Base-by-base conservation (phyloP, 2,888 invertebrate genomes). In the Emmelina monodactyla region DNA sequence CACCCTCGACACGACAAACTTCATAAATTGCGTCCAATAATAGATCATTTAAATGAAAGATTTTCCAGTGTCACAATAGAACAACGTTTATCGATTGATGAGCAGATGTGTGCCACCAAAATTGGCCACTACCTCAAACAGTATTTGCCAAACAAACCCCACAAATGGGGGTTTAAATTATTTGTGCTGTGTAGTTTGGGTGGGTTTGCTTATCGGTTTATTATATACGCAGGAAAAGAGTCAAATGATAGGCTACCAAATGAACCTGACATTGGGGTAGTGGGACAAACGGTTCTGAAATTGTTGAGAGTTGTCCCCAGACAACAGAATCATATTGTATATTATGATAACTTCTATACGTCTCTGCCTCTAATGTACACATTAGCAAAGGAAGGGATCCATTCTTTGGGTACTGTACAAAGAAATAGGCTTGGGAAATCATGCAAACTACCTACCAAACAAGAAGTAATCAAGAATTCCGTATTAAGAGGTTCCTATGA, bases 351-450 rank as follows among this genome's bases (percentile, higher is more conserved):
- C 32, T 37, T 14, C 29, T 34, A 37, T 16, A 32, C 37, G 10
- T 31, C 34, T 28, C 25, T 34, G 13, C 34, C 34, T 14, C 28
- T 37, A 31, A 16, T 34, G 25, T 28, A 31, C 19, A n/a, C 10
- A n/a, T 22, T 37, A 3, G 28, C 31, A 9, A 37, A 33, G 6
- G 10, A 28, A 28, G 28, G 28, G 5, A 28, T 28, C 4, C 11
- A 52, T 46, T 50, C 47, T 45, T 46, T 53, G 41, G 53, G 52
- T 37, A 55, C 51, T 41, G 50, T 58, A 28, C 14, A 3, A 15
- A 28, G 34, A 28, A 2, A 34, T 28, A 11, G 16, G 12, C 16
- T 28, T 19, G 25, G 43, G 12, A 40, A 45, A 46, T n/a, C 28
- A 4, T 33, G 33, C 28, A 46, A 46, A 42, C 12, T 40, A 14